Conservation (phyloP, 1,140 invertebrate genomes). For the Hermetia illucens region DNA sequence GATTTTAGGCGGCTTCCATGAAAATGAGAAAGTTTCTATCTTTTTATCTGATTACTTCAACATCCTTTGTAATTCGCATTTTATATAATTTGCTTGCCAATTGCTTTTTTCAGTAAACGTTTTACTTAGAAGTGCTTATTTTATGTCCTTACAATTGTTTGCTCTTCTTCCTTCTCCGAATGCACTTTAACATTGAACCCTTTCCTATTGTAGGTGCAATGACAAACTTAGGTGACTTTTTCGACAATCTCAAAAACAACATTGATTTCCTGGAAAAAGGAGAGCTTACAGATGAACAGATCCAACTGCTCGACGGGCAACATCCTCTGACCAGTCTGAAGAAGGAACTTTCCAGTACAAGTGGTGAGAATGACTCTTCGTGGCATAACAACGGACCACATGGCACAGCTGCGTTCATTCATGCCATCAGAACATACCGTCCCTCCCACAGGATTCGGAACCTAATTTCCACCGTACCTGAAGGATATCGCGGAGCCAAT, state of each 20-base stretch:
- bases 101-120: too few relatives aligned
- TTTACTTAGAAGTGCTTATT: too few relatives aligned
- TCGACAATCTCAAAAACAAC: constrained; percentile 22
- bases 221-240: constrained; percentile 26
- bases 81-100: too few relatives aligned
- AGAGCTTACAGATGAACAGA: constrained; percentile 13
- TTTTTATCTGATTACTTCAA: too few relatives aligned
- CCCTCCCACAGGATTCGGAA: constrained; percentile 26
- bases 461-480: constrained; percentile 23
- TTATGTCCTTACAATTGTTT: too few relatives aligned
- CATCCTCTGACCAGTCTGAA: constrained; percentile 14
- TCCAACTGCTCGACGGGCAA: constrained; percentile 17
- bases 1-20: too few relatives aligned
- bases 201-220: constrained; percentile 19
- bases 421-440: constrained; percentile 15
- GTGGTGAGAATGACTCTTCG: background rate
- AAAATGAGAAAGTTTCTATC: too few relatives aligned
- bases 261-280: constrained; percentile 21
- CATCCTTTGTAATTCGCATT: too few relatives aligned
- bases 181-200: background rate
- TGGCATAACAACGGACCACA: too few relatives aligned
- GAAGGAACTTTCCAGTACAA: constrained; percentile 1
- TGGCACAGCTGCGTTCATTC: constrained; percentile 5
- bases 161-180: too few relatives aligned
- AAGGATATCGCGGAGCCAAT: constrained; percentile 24